A percentile compares a stretch with the other conserved stretches of the same genome.
Conservation (phyloP, 2,113 vertebrate species). For the Thermophis baileyi region DNA sequence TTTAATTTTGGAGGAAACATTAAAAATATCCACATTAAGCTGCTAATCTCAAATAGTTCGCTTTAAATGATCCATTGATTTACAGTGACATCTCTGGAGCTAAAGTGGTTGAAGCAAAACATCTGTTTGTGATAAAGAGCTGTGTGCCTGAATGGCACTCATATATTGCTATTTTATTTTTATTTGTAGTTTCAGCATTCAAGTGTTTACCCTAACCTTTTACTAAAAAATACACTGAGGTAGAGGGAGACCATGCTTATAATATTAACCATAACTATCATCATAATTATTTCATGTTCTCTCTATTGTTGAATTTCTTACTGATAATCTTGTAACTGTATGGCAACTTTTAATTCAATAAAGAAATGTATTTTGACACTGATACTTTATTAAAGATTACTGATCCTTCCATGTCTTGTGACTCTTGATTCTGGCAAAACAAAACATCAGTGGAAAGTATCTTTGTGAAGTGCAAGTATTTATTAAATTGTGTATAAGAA, state of each 20-base stretch:
- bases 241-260: constrained; percentile 61
- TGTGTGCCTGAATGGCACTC: constrained; percentile 70
- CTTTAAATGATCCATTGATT: not conserved
- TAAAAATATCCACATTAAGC: not conserved
- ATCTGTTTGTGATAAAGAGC: constrained; percentile 39
- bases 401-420: constrained; percentile 76
- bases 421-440: constrained; percentile 63
- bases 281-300: constrained; percentile 78
- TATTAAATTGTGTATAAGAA: constrained; percentile 66
- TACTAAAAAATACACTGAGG: constrained; percentile 73
- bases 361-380: constrained; percentile 98
- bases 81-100: not conserved
- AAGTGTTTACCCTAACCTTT: constrained; percentile 73
- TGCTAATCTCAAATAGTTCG: not conserved
- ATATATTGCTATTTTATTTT: constrained; percentile 63
- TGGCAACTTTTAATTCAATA: constrained; percentile 86
- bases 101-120: constrained; percentile 9
- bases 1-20: constrained; percentile 9
- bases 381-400: constrained; percentile 98
- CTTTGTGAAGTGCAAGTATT: constrained; percentile 58
- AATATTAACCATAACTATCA: constrained; percentile 80
- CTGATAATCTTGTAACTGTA: constrained; percentile 83
- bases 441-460: constrained; percentile 51
- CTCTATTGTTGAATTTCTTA: constrained; percentile 79
- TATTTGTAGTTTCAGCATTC: constrained; percentile 71